phyloP scores from a whole-genome alignment of 2,797 vertebrate genomes.

The Pangasius mekongensis region DNA sequence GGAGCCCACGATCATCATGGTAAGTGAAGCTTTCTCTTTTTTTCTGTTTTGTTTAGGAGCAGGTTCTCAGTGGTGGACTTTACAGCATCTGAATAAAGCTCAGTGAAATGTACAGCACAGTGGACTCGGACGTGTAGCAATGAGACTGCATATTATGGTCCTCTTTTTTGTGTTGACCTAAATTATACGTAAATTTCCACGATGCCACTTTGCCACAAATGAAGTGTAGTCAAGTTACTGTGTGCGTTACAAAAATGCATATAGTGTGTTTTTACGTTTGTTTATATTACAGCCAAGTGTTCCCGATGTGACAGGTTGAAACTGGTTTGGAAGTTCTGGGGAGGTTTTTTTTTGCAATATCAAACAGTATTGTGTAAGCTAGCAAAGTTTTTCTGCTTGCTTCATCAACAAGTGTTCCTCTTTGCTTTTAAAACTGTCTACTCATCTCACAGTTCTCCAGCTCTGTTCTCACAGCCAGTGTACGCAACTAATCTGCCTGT shows the following conservation, averaged over 20 bases:
- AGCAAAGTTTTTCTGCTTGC: constrained; percentile 48
- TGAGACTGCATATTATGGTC: background rate
- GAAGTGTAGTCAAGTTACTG: background rate
- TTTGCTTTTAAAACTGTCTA: constrained; percentile 39
- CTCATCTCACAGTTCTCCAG: background rate
- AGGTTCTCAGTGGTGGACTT: background rate
- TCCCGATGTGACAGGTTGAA: background rate
- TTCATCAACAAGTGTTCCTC: constrained; percentile 58
- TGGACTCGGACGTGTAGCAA: background rate
- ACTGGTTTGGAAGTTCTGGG: constrained; percentile 3
- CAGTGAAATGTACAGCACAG: background rate
- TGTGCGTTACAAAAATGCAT: background rate
- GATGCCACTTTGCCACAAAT: background rate
- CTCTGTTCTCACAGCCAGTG: background rate
- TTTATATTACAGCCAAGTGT: background rate
- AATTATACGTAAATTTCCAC: background rate
- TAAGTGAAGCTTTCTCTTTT: constrained; percentile 34
- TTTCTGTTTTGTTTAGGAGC: background rate
- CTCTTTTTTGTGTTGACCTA: background rate
- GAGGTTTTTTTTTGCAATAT: constrained; percentile 29
- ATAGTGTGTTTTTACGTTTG: background rate
- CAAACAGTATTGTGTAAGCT: constrained; percentile 42
- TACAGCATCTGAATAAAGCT: background rate
- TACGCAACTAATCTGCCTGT: background rate
- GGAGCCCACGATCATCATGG: constrained; percentile 41